These are phyloP conservation scores for Idaea aversata DNA, from an alignment of 2,888 invertebrate genomes.

Conservation along the genomic window DNA sequence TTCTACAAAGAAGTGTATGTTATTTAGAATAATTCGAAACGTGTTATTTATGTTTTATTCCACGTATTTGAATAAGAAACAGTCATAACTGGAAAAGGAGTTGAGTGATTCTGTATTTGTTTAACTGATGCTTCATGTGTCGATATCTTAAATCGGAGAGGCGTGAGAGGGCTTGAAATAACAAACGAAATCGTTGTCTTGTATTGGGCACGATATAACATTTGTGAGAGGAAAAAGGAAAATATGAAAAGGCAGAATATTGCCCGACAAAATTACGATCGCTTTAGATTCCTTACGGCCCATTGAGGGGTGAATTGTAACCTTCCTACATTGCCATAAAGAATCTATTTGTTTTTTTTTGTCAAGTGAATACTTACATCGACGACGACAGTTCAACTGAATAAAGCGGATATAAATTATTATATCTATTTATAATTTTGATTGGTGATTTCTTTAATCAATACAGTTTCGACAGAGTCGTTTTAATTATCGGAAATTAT, in stretches of 20 bases:
- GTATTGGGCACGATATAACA: slow-evolving; percentile 71
- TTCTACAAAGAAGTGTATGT: not conserved
- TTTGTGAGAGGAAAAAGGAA: slow-evolving; percentile 70
- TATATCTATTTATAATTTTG: not conserved
- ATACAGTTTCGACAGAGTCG: too few relatives aligned
- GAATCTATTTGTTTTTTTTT: slow-evolving; percentile 72
- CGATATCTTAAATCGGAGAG: slow-evolving; percentile 68
- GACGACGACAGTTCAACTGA: not conserved
- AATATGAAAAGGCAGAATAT: slow-evolving; percentile 78
- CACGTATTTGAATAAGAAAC: slow-evolving; percentile 29
- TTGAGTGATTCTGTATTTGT: slow-evolving; percentile 58
- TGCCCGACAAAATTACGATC: slow-evolving; percentile 78
- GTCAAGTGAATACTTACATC: not conserved
- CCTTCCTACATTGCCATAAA: slow-evolving; percentile 73
- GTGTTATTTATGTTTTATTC: slow-evolving; percentile 23
- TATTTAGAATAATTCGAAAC: slow-evolving; percentile 6
- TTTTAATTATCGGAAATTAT: too few relatives aligned
- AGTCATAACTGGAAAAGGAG: slow-evolving; percentile 34
- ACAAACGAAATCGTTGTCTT: slow-evolving; percentile 74
- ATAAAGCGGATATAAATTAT: not conserved
- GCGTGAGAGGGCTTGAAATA: slow-evolving; percentile 70
- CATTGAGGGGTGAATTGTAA: slow-evolving; percentile 76
- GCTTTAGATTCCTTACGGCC: slow-evolving; percentile 74
- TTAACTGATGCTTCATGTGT: slow-evolving; percentile 66
- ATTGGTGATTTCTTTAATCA: too few relatives aligned